These are phyloP conservation scores for Mechanitis mazaeus DNA, from an alignment of 2,888 invertebrate species.

Conservation along the genomic window DNA sequence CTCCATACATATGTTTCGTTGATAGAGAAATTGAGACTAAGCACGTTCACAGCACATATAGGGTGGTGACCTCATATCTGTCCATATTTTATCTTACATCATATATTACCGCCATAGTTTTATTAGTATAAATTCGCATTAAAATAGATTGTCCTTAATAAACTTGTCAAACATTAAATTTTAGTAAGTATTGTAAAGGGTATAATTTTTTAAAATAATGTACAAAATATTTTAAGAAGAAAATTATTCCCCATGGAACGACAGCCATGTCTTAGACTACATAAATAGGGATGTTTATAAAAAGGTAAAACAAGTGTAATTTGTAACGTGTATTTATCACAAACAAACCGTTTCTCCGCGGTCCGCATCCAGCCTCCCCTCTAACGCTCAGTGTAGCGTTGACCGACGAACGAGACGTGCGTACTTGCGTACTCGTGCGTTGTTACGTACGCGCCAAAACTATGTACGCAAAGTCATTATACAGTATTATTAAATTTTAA, in stretches of 20 bases:
- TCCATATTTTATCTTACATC: no score
- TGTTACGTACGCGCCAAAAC: constrained; percentile 18
- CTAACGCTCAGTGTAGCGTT: constrained; percentile 39
- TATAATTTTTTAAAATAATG: neutral
- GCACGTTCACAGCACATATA: constrained; percentile 14
- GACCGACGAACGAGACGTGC: constrained; percentile 30
- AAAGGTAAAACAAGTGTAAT: constrained; percentile 13
- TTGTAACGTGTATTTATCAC: constrained; percentile 10
- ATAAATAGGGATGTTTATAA: constrained; percentile 7
- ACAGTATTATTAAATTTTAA: constrained; percentile 12
- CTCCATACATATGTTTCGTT: neutral
- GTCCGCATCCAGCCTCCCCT: neutral
- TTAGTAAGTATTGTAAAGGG: no score
- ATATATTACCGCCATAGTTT: no score
- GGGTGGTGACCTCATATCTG: constrained; percentile 17
- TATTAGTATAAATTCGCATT: no score
- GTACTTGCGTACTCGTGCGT: constrained; percentile 39
- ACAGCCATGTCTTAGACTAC: neutral
- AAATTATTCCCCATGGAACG: neutral
- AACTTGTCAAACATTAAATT: no score
- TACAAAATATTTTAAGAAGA: neutral
- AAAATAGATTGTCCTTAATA: no score
- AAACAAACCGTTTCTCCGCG: neutral
- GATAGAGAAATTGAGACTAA: constrained; percentile 14
- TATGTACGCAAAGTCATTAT: constrained; percentile 8